Percentiles rank a stretch among this genome's conserved stretches.
phyloP scores from a whole-genome alignment of 2,113 vertebrate species.

The Rhinoderma darwinii region DNA sequence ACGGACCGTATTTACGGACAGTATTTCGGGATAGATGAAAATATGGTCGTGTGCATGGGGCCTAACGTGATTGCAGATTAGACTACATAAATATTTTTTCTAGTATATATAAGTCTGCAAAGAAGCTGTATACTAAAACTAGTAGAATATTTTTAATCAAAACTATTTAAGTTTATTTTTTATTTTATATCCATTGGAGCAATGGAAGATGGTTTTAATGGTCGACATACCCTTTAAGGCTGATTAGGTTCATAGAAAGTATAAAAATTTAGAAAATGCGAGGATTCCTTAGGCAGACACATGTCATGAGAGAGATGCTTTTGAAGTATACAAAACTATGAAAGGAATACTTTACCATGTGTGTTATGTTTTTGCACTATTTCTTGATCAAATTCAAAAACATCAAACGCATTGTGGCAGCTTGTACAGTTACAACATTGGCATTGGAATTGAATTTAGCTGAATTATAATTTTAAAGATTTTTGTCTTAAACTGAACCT shows the following conservation, averaged over 20 bases:
- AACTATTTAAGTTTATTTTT: neutral
- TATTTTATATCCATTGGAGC: neutral
- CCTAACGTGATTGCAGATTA: no score
- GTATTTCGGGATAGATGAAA: no score
- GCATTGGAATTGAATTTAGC: neutral
- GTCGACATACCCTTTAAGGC: no score
- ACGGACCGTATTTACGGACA: no score
- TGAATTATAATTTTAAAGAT: no score
- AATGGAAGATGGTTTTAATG: neutral
- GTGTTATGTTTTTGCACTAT: neutral
- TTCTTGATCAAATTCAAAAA: neutral
- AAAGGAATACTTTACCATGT: neutral
- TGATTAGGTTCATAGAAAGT: neutral
- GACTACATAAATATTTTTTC: no score
- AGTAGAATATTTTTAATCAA: neutral
- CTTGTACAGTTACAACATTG: neutral
- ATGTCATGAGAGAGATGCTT: neutral
- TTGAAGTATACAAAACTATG: neutral
- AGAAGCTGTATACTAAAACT: neutral
- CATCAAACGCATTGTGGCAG: neutral
- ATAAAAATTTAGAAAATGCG: neutral
- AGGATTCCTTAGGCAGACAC: neutral
- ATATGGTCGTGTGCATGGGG: no score
- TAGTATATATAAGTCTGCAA: neutral
- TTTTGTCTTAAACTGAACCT: no score